Conservation (phyloP, 92 coral and sea anemone species). For the Ricordea florida region DNA sequence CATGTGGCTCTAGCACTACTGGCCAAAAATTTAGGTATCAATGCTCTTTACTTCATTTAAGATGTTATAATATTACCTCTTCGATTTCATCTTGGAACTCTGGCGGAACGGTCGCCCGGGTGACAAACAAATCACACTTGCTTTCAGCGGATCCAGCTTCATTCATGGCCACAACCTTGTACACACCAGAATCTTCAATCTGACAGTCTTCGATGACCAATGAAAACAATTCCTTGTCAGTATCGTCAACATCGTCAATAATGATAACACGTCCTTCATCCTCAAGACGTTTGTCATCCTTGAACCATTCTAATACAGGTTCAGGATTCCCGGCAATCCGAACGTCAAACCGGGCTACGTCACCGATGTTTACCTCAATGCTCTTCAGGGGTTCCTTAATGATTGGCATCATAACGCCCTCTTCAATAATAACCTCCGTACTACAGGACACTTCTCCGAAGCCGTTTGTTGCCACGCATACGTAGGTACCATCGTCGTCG, state of each 20-base stretch:
- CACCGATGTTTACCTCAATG: constrained; percentile 76
- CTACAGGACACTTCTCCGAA: constrained; percentile 67
- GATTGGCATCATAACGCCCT: constrained; percentile 88
- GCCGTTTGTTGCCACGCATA: constrained; percentile 74
- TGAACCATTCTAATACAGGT: constrained; percentile 98
- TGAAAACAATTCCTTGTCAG: constrained; percentile 83
- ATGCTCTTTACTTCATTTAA: background rate
- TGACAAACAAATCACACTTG: constrained; percentile 66
- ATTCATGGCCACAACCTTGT: constrained; percentile 87
- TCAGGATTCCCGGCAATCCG: constrained; percentile 84
- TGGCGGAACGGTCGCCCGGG: constrained; percentile 74
- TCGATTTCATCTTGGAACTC: constrained; percentile 77
- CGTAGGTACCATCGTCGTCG: constrained; percentile 92
- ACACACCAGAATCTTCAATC: constrained; percentile 76
- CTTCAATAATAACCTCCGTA: constrained; percentile 85
- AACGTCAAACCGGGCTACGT: constrained; percentile 76
- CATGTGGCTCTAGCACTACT: no score
- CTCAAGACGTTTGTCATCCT: constrained; percentile 73
- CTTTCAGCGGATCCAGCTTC: constrained; percentile 92
- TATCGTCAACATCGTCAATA: constrained; percentile 89
- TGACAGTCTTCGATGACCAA: constrained; percentile 79
- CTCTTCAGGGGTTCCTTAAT: constrained; percentile 75
- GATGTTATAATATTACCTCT: constrained; percentile 42
- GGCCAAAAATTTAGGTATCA: no score
- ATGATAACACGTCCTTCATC: constrained; percentile 86